Conservation (phyloP, 2,888 invertebrate species). For the Dorcus parallelipipedus region DNA sequence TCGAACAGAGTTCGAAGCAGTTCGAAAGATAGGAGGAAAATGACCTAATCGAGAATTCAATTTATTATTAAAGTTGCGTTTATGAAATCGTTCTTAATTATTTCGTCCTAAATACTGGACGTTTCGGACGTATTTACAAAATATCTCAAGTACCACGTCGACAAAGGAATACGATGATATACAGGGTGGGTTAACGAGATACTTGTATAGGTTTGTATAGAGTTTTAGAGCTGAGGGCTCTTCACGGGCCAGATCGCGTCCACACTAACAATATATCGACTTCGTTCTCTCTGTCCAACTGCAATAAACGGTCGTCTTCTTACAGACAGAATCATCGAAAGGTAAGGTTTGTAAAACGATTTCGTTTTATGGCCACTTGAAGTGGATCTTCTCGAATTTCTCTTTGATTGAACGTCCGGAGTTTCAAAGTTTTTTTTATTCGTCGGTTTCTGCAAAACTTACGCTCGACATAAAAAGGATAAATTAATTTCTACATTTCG, state of each 20-base stretch:
- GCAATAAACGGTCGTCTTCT: constrained; percentile 10
- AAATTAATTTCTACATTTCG: no score
- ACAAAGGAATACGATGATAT: not conserved
- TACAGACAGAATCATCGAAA: constrained; percentile 10
- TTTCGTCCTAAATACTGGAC: no score
- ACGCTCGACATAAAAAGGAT: not conserved
- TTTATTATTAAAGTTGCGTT: no score
- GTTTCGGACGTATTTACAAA: no score
- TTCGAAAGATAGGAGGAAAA: no score
- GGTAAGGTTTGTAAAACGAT: constrained; percentile 23
- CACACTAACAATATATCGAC: constrained; percentile 16
- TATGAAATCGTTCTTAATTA: no score
- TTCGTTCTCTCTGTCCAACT: constrained; percentile 10
- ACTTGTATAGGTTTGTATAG: constrained; percentile 40
- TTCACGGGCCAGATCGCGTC: constrained; percentile 17
- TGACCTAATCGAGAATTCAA: no score
- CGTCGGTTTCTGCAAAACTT: not conserved
- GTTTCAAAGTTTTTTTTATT: no score
- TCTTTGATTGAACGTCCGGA: constrained; percentile 9
- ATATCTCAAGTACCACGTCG: no score
- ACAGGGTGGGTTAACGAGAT: constrained; percentile 37
- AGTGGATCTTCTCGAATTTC: constrained; percentile 20
- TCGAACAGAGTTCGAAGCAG: not conserved
- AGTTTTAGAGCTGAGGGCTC: constrained; percentile 8
- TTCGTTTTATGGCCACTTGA: constrained; percentile 20